Evolutionary conservation across 1,140 invertebrate genomes (phyloP).

Genomic region (Oncopodura yosiiana): DNA sequence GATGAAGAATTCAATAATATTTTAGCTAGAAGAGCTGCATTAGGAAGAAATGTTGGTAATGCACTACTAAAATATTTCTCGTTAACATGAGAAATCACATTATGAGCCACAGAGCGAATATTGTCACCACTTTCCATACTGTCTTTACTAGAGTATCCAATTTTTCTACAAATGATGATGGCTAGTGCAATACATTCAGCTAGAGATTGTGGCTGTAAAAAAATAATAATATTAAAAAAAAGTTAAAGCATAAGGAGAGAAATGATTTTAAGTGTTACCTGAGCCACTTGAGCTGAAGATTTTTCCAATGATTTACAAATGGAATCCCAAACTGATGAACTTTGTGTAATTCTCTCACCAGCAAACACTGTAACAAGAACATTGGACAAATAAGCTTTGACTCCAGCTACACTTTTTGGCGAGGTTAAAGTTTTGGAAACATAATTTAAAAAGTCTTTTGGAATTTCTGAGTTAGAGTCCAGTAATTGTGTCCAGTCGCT

Average conservation of each 20-base stretch:
- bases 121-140: neutral
- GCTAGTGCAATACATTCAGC: no score
- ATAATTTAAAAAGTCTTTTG: conserved; percentile 1
- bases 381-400: conserved; percentile 5
- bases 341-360: neutral
- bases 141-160: no score
- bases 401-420: conserved; percentile 2
- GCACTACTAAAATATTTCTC: conserved; percentile 1
- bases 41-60: neutral
- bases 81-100: neutral
- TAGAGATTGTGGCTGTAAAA: no score
- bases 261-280: no score
- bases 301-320: conserved; percentile 11
- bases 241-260: no score
- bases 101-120: neutral
- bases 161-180: no score
- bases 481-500: conserved; percentile 51
- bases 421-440: conserved; percentile 20
- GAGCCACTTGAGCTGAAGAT: no score
- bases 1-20: neutral
- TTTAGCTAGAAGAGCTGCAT: neutral
- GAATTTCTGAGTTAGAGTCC: neutral
- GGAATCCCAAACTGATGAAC: neutral
- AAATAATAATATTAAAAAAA: no score
- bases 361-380: conserved; percentile 11